Evolutionary conservation across 2,113 vertebrate genomes (phyloP), one percentile per base, ranked within the genome.

Genomic region (Lonchura striata): DNA sequence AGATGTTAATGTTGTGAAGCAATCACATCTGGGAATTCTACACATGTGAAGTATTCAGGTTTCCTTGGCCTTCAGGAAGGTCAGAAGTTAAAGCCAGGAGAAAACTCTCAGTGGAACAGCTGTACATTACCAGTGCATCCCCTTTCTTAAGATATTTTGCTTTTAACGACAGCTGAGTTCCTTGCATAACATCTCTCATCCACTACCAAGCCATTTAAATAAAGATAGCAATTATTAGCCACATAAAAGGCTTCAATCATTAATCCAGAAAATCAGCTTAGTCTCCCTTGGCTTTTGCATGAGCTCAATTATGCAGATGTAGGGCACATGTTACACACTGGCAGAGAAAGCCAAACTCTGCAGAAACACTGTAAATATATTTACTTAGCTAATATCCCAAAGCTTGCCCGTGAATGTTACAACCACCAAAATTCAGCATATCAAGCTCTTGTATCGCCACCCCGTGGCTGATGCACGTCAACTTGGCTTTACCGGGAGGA

Each of bases 401-500:
- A 77, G 27, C 21, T 19, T 8, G 11, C 17, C 3, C 5, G 4
- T 0, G 22, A 63, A n/a, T 0, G 44, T 46, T 7, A 13, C 0
- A 0, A 64, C 2, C n/a, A 42, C 13, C 54, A 33, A 65, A 52
- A 65, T 53, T 24, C 5, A 44, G 44, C 33, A 13, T 85, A 0
- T 9, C 39, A 27, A 93, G 59, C 60, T 91, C 89, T 31, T 86
- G 19, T n/a, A 93, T 69, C 93, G 94, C 95, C 96, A 95, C 68
- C 94, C 83, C 18, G 90, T 96, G 96, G 94, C 75, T 70, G 31
- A n/a, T 0, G 4, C 17, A 14, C 1, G 9, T 9, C 42, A 49
- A 53, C 53, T 9, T 13, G 46, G 31, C 28, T 82, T 35, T 30
- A 10, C 4, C 4, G 4, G 7, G 5, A 82, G 11, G 17, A 23